Conservation (phyloP, 2,888 invertebrate genomes). For the Cephus pulcher region DNA sequence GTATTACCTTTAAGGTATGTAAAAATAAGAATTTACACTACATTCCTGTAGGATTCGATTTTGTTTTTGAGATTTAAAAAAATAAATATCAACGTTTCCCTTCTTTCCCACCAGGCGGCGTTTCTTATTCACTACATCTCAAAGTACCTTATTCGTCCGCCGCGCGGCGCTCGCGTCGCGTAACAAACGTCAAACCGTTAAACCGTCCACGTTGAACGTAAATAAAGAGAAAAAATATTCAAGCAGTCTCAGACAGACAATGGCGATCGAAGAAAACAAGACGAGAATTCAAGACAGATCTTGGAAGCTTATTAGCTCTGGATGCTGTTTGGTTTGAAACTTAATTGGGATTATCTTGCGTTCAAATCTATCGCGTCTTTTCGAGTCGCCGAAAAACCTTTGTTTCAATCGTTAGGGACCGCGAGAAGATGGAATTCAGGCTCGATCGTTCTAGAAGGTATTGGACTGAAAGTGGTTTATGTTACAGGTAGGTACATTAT, state of each 20-base stretch:
- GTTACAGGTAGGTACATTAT: background rate
- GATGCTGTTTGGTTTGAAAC: background rate
- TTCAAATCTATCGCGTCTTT: background rate
- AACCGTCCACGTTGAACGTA: background rate
- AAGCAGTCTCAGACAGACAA: background rate
- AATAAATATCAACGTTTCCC: no score
- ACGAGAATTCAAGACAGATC: background rate
- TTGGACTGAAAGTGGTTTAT: background rate
- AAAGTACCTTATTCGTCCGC: background rate
- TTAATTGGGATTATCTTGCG: constrained; percentile 2
- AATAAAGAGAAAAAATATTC: background rate
- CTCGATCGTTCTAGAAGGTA: background rate
- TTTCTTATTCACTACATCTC: background rate
- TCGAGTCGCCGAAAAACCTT: background rate
- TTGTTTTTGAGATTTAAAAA: no score
- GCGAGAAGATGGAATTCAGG: background rate
- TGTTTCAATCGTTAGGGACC: background rate
- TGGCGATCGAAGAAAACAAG: background rate
- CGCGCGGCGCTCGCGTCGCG: background rate
- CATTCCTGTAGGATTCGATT: background rate
- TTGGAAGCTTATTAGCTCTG: constrained; percentile 3
- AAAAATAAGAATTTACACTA: background rate
- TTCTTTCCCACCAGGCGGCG: background rate
- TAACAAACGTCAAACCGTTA: background rate
- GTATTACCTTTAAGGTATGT: background rate